These are phyloP conservation scores for Vannuccia rotundouncinata DNA, from an alignment of 2,888 invertebrate species.

Conservation along the genomic window DNA sequence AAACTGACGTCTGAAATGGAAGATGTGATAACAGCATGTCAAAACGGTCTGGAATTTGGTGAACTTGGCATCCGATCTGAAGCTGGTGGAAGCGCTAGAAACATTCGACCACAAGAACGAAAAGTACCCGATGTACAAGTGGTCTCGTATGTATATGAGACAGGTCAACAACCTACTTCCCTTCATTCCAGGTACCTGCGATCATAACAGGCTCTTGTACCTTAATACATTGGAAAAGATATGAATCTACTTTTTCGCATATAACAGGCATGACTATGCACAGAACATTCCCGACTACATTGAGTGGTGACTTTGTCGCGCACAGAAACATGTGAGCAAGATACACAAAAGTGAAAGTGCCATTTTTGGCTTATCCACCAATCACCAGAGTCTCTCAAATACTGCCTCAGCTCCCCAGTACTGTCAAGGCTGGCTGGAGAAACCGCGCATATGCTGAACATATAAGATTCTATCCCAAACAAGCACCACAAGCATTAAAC, in stretches of 20 bases:
- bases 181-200: constrained; percentile 36
- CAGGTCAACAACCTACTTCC: constrained; percentile 37
- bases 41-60: too few species aligned
- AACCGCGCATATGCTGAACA: constrained; percentile 27
- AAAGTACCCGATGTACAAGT: constrained; percentile 21
- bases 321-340: constrained; percentile 12
- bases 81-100: constrained; percentile 32
- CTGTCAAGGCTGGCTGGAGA: constrained; percentile 38
- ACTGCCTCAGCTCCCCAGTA: constrained; percentile 37
- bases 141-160: constrained; percentile 36
- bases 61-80: constrained; percentile 17
- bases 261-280: constrained; percentile 36
- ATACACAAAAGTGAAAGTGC: constrained; percentile 6
- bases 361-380: constrained; percentile 6
- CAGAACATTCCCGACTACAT: constrained; percentile 38
- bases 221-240: constrained; percentile 35
- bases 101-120: constrained; percentile 18
- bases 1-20: constrained; percentile 25
- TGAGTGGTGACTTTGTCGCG: constrained; percentile 28
- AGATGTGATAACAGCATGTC: too few species aligned
- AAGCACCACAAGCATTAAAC: constrained; percentile 10
- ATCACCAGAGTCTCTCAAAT: constrained; percentile 31
- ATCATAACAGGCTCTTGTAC: constrained; percentile 39
- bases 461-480: background rate
- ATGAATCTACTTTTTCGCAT: constrained; percentile 36